Conservation (phyloP, 2,888 invertebrate species). For the Parthenolecanium corni region DNA sequence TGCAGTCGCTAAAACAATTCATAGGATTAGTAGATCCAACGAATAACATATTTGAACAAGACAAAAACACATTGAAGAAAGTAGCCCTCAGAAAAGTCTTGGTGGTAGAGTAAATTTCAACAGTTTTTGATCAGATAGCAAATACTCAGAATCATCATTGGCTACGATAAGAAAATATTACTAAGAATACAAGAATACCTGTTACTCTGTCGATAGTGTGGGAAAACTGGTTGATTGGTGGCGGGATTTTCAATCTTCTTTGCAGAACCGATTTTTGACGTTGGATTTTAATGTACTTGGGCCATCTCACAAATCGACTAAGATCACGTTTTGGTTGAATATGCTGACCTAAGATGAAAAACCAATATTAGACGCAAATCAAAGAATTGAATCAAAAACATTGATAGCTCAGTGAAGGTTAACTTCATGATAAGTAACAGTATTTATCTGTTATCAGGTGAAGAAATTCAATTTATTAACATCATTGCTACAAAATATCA, state of each 20-base stretch:
- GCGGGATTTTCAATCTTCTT: conserved; percentile 94
- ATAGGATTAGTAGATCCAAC: too few species aligned
- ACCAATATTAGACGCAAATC: not conserved
- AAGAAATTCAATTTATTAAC: conserved; percentile 35
- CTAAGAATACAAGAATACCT: conserved; percentile 47
- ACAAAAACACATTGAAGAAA: not conserved
- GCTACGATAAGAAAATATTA: too few species aligned
- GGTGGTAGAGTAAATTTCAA: too few species aligned
- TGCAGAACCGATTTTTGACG: conserved; percentile 90
- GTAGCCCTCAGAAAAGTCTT: conserved; percentile 29
- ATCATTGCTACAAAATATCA: too few species aligned
- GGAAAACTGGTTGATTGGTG: conserved; percentile 96
- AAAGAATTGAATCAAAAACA: not conserved
- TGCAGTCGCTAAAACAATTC: conserved; percentile 64
- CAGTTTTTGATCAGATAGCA: too few species aligned
- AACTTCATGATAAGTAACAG: conserved; percentile 20
- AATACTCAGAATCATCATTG: too few species aligned
- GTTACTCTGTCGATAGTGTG: conserved; percentile 95
- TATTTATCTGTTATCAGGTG: conserved; percentile 33
- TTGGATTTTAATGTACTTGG: conserved; percentile 97
- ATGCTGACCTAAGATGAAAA: conserved; percentile 72
- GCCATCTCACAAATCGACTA: conserved; percentile 97
- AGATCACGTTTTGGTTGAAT: conserved; percentile 96
- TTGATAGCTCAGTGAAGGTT: conserved; percentile 28
- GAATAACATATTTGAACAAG: not conserved